Evolutionary conservation across 2,113 vertebrate species (phyloP).

Genomic region (Heloderma charlesbogerti): DNA sequence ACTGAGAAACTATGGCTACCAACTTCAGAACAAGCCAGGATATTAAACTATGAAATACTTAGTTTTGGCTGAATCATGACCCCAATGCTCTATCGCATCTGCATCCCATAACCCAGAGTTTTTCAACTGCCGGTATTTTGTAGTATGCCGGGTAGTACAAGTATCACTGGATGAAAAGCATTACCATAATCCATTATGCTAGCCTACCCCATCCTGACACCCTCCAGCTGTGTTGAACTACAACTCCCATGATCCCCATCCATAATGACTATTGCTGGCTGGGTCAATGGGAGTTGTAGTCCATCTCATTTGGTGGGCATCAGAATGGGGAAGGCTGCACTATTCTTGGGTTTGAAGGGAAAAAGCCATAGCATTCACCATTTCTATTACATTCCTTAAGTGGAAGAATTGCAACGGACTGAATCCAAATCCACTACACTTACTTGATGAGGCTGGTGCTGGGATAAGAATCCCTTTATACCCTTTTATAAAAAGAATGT

Average conservation of each 20-base stretch:
- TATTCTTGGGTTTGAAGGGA: background rate
- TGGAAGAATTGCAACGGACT: background rate
- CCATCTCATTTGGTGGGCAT: background rate
- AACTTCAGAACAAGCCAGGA: no score
- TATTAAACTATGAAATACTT: no score
- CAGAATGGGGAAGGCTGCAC: background rate
- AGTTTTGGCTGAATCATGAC: no score
- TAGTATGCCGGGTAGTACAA: no score
- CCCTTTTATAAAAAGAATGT: background rate
- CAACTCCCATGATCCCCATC: no score
- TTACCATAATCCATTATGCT: no score
- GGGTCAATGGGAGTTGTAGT: background rate
- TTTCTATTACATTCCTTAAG: background rate
- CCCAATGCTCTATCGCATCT: background rate
- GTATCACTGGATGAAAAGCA: no score
- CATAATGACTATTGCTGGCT: no score
- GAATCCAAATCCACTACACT: background rate
- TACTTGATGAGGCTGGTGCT: background rate
- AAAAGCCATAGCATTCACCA: background rate
- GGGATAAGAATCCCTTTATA: slow-evolving; percentile 4
- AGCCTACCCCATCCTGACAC: no score
- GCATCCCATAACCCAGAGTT: background rate
- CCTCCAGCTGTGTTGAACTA: no score
- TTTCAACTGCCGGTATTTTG: no score
- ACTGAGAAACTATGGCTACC: no score